Percentiles rank a stretch among this genome's conserved stretches.
These are phyloP conservation scores for Blomia tropicalis DNA, from an alignment of 2,888 invertebrate genomes.

Conservation along the genomic window DNA sequence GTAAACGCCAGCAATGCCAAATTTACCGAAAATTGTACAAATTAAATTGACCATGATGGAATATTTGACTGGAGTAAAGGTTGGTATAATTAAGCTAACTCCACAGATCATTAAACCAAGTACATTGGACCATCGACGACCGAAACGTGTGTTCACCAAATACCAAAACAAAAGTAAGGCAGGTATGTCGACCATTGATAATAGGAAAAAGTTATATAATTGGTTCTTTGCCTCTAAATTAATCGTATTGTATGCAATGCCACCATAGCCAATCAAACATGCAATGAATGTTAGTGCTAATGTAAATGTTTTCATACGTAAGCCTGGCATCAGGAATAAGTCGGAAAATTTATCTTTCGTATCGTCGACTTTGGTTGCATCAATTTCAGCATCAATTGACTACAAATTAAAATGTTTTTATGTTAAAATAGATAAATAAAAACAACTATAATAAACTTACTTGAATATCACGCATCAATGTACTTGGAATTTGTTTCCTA, in stretches of 20 bases:
- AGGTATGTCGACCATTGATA: conserved; percentile 48
- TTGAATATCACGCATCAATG: conserved; percentile 16
- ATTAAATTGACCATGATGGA: conserved; percentile 9
- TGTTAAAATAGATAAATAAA: neutral
- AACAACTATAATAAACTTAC: neutral
- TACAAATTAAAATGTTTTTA: too few species aligned
- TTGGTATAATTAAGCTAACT: conserved; percentile 13
- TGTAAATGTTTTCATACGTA: conserved; percentile 9
- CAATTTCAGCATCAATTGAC: conserved; percentile 8
- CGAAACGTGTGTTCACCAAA: conserved; percentile 40
- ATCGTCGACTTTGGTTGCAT: neutral
- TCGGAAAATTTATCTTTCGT: conserved; percentile 8
- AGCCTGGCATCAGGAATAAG: neutral
- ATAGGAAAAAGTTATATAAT: conserved; percentile 48
- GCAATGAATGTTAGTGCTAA: conserved; percentile 20
- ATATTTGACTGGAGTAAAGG: neutral
- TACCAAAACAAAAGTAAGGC: conserved; percentile 43
- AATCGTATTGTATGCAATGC: conserved; percentile 32
- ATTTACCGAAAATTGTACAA: conserved; percentile 29
- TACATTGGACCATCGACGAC: conserved; percentile 39
- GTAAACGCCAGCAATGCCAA: conserved; percentile 41
- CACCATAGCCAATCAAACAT: conserved; percentile 32
- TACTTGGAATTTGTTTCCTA: conserved; percentile 20
- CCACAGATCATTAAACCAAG: conserved; percentile 23
- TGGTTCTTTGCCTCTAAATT: conserved; percentile 45